These are phyloP conservation scores for human (Homo sapiens) DNA, from an alignment of 2,113 vertebrate genomes.

Conservation along the genomic window GRCh38 chr6:21893001-21893500, in stretches of 20 bases:
- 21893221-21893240: not conserved
- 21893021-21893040: not conserved
- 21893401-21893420: constrained; percentile 27
- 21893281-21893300: not conserved
- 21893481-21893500: not conserved
- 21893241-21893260: not conserved
- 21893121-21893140: not conserved
- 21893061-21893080: not conserved
- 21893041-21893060: not conserved
- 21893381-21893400: constrained; percentile 23
- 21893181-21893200: constrained; percentile 22
- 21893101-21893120: not conserved
- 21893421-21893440: not conserved
- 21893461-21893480: not conserved
- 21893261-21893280: not conserved
- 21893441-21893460: not conserved
- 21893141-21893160: not conserved
- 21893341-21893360: not conserved
- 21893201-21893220: not conserved
- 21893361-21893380: not conserved
- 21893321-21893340: not conserved
- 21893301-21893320: not conserved
- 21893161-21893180: constrained; percentile 44
- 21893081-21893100: not conserved
- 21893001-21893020: not conserved